Evolutionary conservation across 2,888 invertebrate genomes (phyloP).

Genomic region (Stratiomys singularior): DNA sequence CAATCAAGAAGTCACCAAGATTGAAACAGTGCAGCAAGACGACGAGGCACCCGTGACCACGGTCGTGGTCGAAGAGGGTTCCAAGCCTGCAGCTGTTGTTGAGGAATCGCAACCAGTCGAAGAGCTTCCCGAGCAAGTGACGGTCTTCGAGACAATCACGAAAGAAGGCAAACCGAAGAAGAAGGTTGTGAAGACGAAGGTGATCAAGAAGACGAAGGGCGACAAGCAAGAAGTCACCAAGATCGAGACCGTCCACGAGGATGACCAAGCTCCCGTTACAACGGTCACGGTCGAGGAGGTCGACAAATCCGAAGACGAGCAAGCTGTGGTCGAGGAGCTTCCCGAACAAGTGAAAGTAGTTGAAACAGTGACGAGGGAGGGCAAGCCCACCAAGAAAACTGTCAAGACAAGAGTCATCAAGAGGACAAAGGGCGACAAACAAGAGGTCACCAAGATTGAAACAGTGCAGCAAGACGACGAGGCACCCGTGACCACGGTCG

Average conservation of each 20-base stretch:
- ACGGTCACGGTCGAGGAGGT: slow-evolving; percentile 55
- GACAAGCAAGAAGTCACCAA: slow-evolving; percentile 64
- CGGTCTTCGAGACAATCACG: slow-evolving; percentile 58
- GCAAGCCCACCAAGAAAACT: slow-evolving; percentile 55
- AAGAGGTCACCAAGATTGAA: slow-evolving; percentile 59
- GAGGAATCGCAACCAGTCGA: slow-evolving; percentile 42
- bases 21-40: slow-evolving; percentile 63
- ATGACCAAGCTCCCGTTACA: slow-evolving; percentile 60
- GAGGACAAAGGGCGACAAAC: slow-evolving; percentile 54
- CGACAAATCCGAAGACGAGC: not conserved
- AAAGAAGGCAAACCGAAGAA: slow-evolving; percentile 60
- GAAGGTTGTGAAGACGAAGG: slow-evolving; percentile 62
- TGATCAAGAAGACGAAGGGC: slow-evolving; percentile 63
- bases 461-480: slow-evolving; percentile 61
- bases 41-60: slow-evolving; percentile 61
- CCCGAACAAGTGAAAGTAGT: slow-evolving; percentile 55
- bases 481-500: slow-evolving; percentile 59
- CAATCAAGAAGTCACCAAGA: slow-evolving; percentile 66
- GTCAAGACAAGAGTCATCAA: slow-evolving; percentile 55
- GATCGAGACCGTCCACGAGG: slow-evolving; percentile 61
- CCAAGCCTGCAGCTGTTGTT: too few relatives aligned
- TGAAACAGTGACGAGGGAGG: slow-evolving; percentile 57
- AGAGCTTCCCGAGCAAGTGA: slow-evolving; percentile 60
- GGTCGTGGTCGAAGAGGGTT: slow-evolving; percentile 54
- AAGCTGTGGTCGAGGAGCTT: slow-evolving; percentile 52